These are phyloP conservation scores for Cetoscarus ocellatus DNA, from an alignment of 2,797 vertebrate genomes.

Conservation along the genomic window DNA sequence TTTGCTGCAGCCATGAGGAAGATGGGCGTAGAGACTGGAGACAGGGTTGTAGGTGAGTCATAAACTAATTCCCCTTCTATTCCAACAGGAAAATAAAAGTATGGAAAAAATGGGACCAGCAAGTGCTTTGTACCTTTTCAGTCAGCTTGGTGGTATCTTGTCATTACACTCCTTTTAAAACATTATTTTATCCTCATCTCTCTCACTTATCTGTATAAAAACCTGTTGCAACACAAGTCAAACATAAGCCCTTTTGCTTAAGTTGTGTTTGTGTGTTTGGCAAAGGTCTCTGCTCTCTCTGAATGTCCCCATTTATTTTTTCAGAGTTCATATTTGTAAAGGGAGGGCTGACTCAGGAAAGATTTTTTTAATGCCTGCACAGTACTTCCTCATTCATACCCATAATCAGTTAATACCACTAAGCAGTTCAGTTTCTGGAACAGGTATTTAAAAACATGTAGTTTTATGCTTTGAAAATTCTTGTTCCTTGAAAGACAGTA, in stretches of 20 bases:
- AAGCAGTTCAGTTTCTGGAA: neutral
- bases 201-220: neutral
- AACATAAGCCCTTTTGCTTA: neutral
- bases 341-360: constrained; percentile 13
- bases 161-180: neutral
- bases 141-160: neutral
- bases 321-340: constrained; percentile 54
- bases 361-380: constrained; percentile 1
- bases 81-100: neutral
- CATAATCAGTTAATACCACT: neutral
- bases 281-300: constrained; percentile 37
- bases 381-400: neutral
- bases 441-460: neutral
- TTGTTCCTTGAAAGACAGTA: too few relatives aligned
- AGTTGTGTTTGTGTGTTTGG: constrained; percentile 25
- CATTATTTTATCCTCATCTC: neutral
- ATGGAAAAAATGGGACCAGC: too few relatives aligned
- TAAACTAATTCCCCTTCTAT: neutral
- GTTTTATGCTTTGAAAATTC: neutral
- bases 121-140: neutral
- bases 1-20: constrained; percentile 96
- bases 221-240: constrained; percentile 13
- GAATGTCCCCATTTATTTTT: constrained; percentile 62
- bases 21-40: constrained; percentile 91
- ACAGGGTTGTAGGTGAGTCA: constrained; percentile 93